phyloP scores from a whole-genome alignment of 2,888 invertebrate species.

The Ormyrus rosae region DNA sequence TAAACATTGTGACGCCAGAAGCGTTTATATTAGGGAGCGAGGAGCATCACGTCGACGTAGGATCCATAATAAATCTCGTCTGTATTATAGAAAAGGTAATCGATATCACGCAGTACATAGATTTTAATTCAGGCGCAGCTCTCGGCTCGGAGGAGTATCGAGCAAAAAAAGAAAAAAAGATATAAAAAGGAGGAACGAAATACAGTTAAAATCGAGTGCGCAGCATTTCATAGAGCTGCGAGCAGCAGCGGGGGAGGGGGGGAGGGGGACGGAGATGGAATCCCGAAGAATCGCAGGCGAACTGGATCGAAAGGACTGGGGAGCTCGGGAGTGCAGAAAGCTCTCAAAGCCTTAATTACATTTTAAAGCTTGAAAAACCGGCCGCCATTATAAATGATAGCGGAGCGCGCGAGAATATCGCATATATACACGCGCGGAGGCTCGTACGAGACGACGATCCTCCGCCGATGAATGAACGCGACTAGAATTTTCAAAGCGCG shows the following conservation, averaged over 20 bases:
- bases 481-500: conserved; percentile 43
- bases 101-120: background rate
- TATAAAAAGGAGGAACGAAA: background rate
- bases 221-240: too few relatives aligned
- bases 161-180: background rate
- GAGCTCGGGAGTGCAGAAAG: background rate
- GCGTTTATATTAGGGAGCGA: conserved; percentile 90
- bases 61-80: conserved; percentile 91
- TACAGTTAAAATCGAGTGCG: background rate
- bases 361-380: conserved; percentile 13
- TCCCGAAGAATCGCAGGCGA: background rate
- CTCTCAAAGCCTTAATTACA: conserved; percentile 41
- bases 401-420: background rate
- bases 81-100: conserved; percentile 94
- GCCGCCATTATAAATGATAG: background rate
- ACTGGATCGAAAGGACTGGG: too few relatives aligned
- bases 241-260: too few relatives aligned
- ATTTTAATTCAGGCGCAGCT: background rate
- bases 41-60: conserved; percentile 93
- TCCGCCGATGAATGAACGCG: conserved; percentile 33
- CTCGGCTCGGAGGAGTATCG: background rate
- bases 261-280: background rate
- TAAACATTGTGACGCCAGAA: conserved; percentile 92
- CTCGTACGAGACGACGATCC: background rate
- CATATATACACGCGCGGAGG: background rate